These are phyloP conservation scores for Microctonus hyperodae DNA, from an alignment of 2,888 invertebrate genomes.

Conservation along the genomic window DNA sequence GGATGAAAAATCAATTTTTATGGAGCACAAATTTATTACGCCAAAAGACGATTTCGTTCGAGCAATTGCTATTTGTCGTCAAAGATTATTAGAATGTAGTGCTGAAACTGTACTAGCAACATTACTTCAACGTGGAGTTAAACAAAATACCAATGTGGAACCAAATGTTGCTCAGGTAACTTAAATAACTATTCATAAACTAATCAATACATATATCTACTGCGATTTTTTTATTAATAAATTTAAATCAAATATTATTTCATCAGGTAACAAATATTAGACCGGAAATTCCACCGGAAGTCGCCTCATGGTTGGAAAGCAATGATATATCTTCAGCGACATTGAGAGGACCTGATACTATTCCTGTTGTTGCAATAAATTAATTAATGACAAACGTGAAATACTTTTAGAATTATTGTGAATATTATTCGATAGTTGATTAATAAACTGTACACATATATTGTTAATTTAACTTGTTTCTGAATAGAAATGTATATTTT, in stretches of 20 bases:
- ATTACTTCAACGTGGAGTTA: slow-evolving; percentile 58
- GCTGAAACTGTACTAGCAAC: slow-evolving; percentile 64
- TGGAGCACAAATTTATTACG: slow-evolving; percentile 83
- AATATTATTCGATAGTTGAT: no score
- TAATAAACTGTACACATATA: no score
- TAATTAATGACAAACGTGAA: not conserved
- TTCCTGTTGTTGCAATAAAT: slow-evolving; percentile 7
- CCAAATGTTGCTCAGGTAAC: slow-evolving; percentile 57
- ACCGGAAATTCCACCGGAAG: slow-evolving; percentile 71
- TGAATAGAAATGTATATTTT: no score
- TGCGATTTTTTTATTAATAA: slow-evolving; percentile 1
- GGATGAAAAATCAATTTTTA: slow-evolving; percentile 83
- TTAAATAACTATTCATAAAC: not conserved
- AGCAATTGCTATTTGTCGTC: slow-evolving; percentile 63
- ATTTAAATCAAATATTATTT: slow-evolving; percentile 4
- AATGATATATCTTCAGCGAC: slow-evolving; percentile 76
- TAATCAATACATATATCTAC: not conserved
- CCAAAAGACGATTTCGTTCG: slow-evolving; percentile 76
- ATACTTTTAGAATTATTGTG: no score
- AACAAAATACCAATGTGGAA: slow-evolving; percentile 55
- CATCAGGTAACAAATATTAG: slow-evolving; percentile 59
- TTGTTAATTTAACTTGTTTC: no score
- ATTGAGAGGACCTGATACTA: slow-evolving; percentile 61
- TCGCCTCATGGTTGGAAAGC: slow-evolving; percentile 75
- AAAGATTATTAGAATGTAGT: slow-evolving; percentile 62